These are phyloP conservation scores for Scolopax rusticola DNA, from an alignment of 2,797 vertebrate species.

Conservation along the genomic window DNA sequence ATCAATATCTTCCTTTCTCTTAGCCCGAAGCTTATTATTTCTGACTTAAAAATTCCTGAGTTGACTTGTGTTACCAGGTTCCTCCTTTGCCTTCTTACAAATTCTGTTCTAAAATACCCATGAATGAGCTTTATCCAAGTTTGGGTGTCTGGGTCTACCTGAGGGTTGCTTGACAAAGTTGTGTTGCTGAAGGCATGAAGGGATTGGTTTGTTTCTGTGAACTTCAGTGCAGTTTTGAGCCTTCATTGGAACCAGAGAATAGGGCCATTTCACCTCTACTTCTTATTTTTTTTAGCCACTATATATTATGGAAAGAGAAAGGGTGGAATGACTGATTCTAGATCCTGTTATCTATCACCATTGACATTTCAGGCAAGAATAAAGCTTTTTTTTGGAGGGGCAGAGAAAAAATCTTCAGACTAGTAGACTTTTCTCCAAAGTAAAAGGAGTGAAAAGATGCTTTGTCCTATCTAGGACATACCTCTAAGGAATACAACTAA, in stretches of 20 bases:
- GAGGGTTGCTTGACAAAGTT: not conserved
- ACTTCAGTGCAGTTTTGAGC: not conserved
- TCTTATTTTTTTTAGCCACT: not conserved
- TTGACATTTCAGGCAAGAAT: not conserved
- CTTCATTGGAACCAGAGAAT: not conserved
- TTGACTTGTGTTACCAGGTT: not conserved
- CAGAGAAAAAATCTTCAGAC: not conserved
- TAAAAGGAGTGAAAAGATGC: not conserved
- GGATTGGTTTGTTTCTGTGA: not conserved
- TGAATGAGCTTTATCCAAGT: not conserved
- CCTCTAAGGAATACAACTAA: slow-evolving; percentile 20
- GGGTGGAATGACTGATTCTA: not conserved
- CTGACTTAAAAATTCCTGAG: not conserved
- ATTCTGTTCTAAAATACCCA: not conserved
- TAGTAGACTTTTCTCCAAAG: slow-evolving; percentile 24
- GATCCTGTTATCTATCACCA: not conserved
- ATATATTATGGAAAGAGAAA: not conserved
- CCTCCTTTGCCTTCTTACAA: not conserved
- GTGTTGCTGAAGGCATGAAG: not conserved
- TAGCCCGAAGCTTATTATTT: not conserved
- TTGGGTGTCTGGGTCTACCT: not conserved
- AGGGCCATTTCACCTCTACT: not conserved
- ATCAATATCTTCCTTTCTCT: not conserved
- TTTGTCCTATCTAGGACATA: not conserved
- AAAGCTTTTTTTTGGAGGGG: not conserved